Conservation (phyloP, 2,888 invertebrate species). For the Lampropteryx suffumata region DNA sequence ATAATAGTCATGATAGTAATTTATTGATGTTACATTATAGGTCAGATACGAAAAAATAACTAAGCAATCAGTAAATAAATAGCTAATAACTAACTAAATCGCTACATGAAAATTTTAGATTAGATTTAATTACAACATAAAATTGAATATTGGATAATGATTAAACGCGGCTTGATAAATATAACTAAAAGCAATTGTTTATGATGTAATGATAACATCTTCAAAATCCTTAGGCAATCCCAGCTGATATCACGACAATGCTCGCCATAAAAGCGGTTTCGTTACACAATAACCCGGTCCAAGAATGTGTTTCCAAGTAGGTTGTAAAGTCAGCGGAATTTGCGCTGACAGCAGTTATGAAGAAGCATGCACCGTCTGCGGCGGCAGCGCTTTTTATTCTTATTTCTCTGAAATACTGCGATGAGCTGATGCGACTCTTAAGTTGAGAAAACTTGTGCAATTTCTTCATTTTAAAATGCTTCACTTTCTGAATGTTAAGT, state of each 20-base stretch:
- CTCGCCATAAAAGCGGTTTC: conserved; percentile 10
- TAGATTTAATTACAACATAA: too few species aligned
- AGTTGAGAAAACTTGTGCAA: conserved; percentile 31
- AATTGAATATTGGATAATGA: too few species aligned
- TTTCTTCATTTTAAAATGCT: conserved; percentile 20
- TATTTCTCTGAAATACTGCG: conserved; percentile 26
- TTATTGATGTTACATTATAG: too few species aligned
- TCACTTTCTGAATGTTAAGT: conserved; percentile 3
- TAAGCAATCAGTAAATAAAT: too few species aligned
- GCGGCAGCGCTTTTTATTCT: conserved; percentile 33
- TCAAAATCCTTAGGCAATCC: conserved; percentile 3
- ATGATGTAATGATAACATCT: too few species aligned
- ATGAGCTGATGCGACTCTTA: conserved; percentile 26
- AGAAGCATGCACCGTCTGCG: conserved; percentile 36
- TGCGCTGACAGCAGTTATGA: conserved; percentile 35
- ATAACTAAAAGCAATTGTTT: too few species aligned
- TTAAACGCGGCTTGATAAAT: too few species aligned
- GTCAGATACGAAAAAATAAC: too few species aligned
- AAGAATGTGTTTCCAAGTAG: conserved; percentile 24
- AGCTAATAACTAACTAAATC: too few species aligned
- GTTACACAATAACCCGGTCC: conserved; percentile 11
- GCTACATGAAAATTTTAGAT: too few species aligned
- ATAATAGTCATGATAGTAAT: too few species aligned
- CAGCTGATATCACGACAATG: conserved; percentile 4
- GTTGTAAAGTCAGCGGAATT: conserved; percentile 42